phyloP scores from a whole-genome alignment of 2,797 vertebrate species.

The Mico argentatus region DNA sequence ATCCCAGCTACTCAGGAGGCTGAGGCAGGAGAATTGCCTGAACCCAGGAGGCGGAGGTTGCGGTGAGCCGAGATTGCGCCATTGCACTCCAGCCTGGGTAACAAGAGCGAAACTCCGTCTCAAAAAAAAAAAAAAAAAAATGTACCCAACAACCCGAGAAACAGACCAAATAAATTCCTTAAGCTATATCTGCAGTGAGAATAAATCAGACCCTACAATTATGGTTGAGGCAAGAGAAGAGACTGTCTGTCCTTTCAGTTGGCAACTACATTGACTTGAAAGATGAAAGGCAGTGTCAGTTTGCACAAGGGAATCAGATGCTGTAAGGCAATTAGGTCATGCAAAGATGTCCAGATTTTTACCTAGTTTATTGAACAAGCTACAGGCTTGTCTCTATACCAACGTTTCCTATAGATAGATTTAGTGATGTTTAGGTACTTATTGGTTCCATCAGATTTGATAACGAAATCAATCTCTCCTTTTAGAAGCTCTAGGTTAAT shows the following conservation, averaged over 20 bases:
- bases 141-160: slow-evolving; percentile 48
- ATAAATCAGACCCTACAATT: slow-evolving; percentile 73
- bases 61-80: too few species aligned
- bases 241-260: slow-evolving; percentile 19
- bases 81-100: too few species aligned
- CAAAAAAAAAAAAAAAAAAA: too few species aligned
- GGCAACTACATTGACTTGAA: slow-evolving; percentile 54
- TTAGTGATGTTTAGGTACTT: slow-evolving; percentile 78
- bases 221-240: slow-evolving; percentile 57
- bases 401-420: slow-evolving; percentile 77
- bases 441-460: slow-evolving; percentile 81
- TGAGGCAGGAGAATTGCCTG: too few species aligned
- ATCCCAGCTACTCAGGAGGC: too few species aligned
- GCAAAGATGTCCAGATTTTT: slow-evolving; percentile 48
- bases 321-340: slow-evolving; percentile 62
- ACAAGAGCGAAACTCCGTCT: too few species aligned
- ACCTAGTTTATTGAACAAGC: slow-evolving; percentile 66
- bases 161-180: slow-evolving; percentile 66
- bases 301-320: slow-evolving; percentile 66
- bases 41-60: too few species aligned
- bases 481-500: slow-evolving; percentile 83
- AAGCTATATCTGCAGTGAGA: slow-evolving; percentile 62
- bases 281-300: slow-evolving; percentile 75
- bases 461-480: slow-evolving; percentile 81
- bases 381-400: slow-evolving; percentile 64